Conservation (phyloP, 37 sponge, comb jelly and placozoan genomes). For the Cladorhizidae sp. region DNA sequence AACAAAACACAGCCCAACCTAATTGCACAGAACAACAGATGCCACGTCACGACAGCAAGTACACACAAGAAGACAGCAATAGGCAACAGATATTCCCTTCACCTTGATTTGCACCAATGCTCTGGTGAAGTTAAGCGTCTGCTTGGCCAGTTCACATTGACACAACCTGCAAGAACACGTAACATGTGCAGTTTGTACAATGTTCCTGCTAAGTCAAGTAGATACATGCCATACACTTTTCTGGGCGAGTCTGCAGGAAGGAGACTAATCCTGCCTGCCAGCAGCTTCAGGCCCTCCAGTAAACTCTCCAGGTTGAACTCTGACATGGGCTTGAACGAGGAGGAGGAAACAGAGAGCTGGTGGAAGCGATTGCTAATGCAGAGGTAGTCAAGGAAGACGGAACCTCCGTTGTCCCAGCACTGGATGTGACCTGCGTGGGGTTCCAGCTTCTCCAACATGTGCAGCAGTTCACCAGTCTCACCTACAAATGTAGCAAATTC, state of each 20-base stretch:
- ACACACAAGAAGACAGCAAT: no score
- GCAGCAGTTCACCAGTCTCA: slow-evolving; percentile 26
- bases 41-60: no score
- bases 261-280: slow-evolving; percentile 31
- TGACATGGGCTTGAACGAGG: background rate
- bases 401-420: slow-evolving; percentile 66
- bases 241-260: slow-evolving; percentile 23
- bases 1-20: no score
- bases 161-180: slow-evolving; percentile 49
- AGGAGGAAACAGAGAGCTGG: slow-evolving; percentile 1
- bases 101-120: slow-evolving; percentile 27
- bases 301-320: slow-evolving; percentile 30
- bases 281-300: slow-evolving; percentile 4
- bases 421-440: slow-evolving; percentile 4
- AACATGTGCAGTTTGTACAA: no score
- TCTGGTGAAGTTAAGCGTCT: slow-evolving; percentile 27
- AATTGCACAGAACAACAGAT: no score
- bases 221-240: slow-evolving; percentile 52
- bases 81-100: no score
- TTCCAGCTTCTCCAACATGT: slow-evolving; percentile 38
- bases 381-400: slow-evolving; percentile 61
- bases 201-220: no score
- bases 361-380: slow-evolving; percentile 14
- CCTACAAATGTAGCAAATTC: slow-evolving; percentile 14
- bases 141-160: slow-evolving; percentile 67